Conservation (phyloP, 2,113 vertebrate species). For the Lycocorax pyrrhopterus region DNA sequence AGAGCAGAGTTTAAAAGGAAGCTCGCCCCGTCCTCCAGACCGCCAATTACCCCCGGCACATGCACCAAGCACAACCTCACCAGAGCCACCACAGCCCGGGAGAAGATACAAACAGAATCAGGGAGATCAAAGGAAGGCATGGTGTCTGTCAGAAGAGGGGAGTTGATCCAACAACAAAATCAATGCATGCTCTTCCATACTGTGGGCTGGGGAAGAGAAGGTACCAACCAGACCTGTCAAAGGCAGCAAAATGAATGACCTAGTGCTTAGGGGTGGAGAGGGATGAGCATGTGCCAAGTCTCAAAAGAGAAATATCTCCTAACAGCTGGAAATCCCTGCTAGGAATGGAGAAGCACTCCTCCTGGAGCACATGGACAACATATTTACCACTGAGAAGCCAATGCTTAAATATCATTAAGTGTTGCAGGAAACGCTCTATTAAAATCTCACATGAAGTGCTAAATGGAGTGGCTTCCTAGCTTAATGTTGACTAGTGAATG, state of each 20-base stretch:
- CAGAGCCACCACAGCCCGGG: rapidly evolving
- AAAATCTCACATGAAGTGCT: not conserved
- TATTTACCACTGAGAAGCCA: not conserved
- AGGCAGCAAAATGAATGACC: not conserved
- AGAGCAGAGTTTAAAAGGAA: not conserved
- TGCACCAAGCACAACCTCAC: rapidly evolving
- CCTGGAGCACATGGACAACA: rapidly evolving
- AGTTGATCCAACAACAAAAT: not conserved
- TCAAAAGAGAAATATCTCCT: not conserved
- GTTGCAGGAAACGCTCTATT: not conserved
- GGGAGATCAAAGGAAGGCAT: not conserved
- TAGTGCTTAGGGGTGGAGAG: not conserved
- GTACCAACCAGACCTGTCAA: not conserved
- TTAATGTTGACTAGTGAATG: not conserved
- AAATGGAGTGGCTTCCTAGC: not conserved
- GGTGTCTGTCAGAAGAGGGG: not conserved
- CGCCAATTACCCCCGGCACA: rapidly evolving
- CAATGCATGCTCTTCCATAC: not conserved
- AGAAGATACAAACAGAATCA: not conserved
- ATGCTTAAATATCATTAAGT: not conserved
- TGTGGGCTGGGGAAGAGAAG: not conserved
- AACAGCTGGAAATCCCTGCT: not conserved
- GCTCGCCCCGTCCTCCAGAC: not conserved
- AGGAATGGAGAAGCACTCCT: not conserved
- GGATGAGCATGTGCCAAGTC: not conserved